These are phyloP conservation scores for Archips xylosteana DNA, from an alignment of 2,888 invertebrate genomes.

Conservation along the genomic window DNA sequence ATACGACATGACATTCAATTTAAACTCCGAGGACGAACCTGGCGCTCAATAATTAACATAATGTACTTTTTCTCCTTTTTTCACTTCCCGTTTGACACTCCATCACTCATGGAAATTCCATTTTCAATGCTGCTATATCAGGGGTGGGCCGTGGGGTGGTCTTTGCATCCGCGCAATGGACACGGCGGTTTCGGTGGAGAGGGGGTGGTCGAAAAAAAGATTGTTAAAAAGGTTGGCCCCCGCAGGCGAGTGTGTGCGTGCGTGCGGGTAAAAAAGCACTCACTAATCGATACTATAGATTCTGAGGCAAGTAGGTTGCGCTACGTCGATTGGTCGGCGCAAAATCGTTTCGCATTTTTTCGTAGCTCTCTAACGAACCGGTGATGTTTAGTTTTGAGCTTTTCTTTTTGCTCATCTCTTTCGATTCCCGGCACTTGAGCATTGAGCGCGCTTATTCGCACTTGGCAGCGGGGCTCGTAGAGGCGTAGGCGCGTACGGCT, in stretches of 20 bases:
- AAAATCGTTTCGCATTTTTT: conserved; percentile 67
- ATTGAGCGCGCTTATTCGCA: conserved; percentile 75
- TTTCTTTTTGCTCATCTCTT: conserved; percentile 62
- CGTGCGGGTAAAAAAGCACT: conserved; percentile 82
- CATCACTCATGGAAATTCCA: conserved; percentile 86
- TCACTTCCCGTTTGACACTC: conserved; percentile 85
- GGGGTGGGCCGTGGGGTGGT: conserved; percentile 78
- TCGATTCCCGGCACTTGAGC: conserved; percentile 71
- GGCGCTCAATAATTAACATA: conserved; percentile 84
- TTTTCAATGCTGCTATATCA: conserved; percentile 83
- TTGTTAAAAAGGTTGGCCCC: conserved; percentile 85
- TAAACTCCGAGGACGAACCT: conserved; percentile 75
- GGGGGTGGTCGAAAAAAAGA: conserved; percentile 83
- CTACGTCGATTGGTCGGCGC: conserved; percentile 71
- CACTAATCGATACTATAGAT: conserved; percentile 86
- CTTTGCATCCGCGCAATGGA: conserved; percentile 85
- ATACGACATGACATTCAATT: conserved; percentile 83
- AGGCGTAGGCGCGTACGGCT: conserved; percentile 42
- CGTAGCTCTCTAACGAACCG: conserved; percentile 74
- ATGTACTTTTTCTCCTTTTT: conserved; percentile 85
- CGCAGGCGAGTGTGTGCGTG: conserved; percentile 80
- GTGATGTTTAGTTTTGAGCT: conserved; percentile 75
- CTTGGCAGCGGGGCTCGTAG: conserved; percentile 60
- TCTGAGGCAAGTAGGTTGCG: conserved; percentile 83
- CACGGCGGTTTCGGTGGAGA: conserved; percentile 80